Evolutionary conservation across 2,797 vertebrate genomes (phyloP).

Genomic region (Sebastes taczanowskii): DNA sequence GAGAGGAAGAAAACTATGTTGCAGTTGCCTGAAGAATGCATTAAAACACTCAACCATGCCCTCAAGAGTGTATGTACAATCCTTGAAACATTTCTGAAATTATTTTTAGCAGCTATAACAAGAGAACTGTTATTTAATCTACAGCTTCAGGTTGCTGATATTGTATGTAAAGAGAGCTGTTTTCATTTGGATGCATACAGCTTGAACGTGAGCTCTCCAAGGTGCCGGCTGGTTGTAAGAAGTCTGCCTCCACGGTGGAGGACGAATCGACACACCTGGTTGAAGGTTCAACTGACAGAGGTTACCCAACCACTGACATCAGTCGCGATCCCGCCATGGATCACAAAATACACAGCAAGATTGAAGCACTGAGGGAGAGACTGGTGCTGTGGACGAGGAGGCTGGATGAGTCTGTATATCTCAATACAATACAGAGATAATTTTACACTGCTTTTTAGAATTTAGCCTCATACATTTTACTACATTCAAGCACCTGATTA

Average conservation of each 20-base stretch:
- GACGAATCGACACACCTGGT: neutral
- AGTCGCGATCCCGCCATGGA: conserved; percentile 62
- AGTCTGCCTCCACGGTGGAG: conserved; percentile 12
- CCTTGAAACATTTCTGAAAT: neutral
- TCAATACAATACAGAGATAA: neutral
- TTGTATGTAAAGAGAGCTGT: neutral
- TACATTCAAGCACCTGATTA: neutral
- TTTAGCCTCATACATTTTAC: neutral
- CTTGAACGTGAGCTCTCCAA: conserved; percentile 80
- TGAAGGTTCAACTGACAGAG: conserved; percentile 30
- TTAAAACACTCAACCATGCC: conserved; percentile 79
- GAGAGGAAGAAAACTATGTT: conserved; percentile 80
- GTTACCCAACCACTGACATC: conserved; percentile 31
- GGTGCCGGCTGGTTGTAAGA: conserved; percentile 60
- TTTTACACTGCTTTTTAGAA: neutral
- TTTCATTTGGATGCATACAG: conserved; percentile 61
- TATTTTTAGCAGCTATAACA: neutral
- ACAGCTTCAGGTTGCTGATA: neutral
- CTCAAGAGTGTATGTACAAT: conserved; percentile 84
- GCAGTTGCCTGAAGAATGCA: conserved; percentile 83
- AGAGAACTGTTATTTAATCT: neutral
- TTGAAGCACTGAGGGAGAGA: conserved; percentile 79
- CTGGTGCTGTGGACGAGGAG: conserved; percentile 79
- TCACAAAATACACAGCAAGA: conserved; percentile 78
- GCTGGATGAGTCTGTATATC: conserved; percentile 75